Evolutionary conservation across 1,140 invertebrate species (phyloP), one percentile per base, ranked within the genome.

Genomic region (Bemisia tabaci): DNA sequence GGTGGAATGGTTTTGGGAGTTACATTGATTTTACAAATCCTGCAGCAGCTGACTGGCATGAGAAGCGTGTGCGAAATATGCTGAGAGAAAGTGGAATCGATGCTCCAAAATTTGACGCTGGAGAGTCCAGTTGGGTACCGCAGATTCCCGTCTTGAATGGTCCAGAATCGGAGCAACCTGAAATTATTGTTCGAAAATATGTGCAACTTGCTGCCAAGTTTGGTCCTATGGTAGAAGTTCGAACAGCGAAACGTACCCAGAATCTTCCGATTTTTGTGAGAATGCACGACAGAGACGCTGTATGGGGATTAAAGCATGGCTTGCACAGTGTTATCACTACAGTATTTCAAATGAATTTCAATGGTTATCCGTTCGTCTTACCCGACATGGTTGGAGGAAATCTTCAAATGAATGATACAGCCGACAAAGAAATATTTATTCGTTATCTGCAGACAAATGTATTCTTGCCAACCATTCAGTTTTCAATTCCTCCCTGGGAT

Each of bases 381-480:
- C 91, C 92, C 0, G 93, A 95, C 74, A 93, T 95, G 88, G 87
- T 97, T 70, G 94, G 93, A 2, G 94, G 94, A 1, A 94, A 94
- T 75, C 88, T 85, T 0, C 91, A 88, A 72, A 90, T 88, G 72
- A 76, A 81, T 12, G 77, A 79, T 58, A 79, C 81, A 75, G 82
- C 78, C 25, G 82, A 82, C 2, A 85, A 86, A 68, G 89, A 96
- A 75, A 78, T 97, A 17, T 95, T 89, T 72, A 84, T 95, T 60
- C 79, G 94, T 70, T 97, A 94, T 94, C 76, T 94, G 22, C 89
- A 95, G 76, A 86, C 85, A 1, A 93, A 90, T 69, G 82, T 86
- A 0, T 94, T 95, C 72, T 84, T 97, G 82, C 92, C 94, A 0
- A 80, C 83, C 0, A 81, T 96, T 73, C 92, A 97, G 77, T 94